A percentile compares a stretch with the other conserved stretches of the same genome.
Conservation (phyloP, 2,888 invertebrate genomes). For the Xestoiulus laeticollis region DNA sequence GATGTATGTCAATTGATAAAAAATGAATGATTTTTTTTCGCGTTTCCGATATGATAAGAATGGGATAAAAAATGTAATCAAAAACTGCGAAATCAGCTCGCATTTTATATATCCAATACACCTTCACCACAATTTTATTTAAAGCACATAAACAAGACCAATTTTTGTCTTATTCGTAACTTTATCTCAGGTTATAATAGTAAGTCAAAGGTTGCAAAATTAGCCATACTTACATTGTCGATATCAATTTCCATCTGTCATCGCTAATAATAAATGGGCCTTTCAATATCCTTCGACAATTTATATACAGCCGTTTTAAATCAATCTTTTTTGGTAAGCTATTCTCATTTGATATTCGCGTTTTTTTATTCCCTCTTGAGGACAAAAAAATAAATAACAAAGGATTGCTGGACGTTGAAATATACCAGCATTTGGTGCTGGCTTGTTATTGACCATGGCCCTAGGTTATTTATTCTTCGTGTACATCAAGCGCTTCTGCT, state of each 20-base stretch:
- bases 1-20: constrained; percentile 17
- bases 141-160: no score
- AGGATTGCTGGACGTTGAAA: constrained; percentile 15
- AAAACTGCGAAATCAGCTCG: background rate
- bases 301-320: background rate
- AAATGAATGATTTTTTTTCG: background rate
- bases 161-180: no score
- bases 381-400: background rate
- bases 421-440: background rate
- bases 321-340: background rate
- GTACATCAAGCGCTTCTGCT: background rate
- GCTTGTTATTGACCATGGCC: background rate
- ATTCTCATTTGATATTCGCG: background rate
- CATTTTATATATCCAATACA: background rate
- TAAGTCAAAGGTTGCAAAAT: background rate
- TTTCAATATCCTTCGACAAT: background rate
- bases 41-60: background rate
- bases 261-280: background rate
- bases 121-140: background rate
- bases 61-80: background rate
- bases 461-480: background rate
- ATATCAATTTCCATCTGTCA: background rate
- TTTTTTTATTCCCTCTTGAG: background rate
- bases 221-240: background rate
- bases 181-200: background rate